Percentiles rank a stretch among this genome's conserved stretches.
These are phyloP conservation scores for Coendou prehensilis DNA, from an alignment of 2,797 vertebrate species.

Conservation along the genomic window DNA sequence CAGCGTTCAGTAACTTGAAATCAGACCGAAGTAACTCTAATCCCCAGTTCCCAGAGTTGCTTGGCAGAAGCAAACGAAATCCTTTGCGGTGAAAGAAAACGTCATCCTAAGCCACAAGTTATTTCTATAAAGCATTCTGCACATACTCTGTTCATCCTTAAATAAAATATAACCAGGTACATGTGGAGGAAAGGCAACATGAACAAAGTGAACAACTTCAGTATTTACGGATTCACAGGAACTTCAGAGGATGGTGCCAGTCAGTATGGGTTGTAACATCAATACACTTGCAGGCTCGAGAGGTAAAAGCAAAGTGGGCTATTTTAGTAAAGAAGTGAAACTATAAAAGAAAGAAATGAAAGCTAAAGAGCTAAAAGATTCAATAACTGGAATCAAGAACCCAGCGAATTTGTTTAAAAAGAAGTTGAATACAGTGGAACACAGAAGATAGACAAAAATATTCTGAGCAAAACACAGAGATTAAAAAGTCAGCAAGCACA, in stretches of 20 bases:
- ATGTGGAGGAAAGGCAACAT: not conserved
- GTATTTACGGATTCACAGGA: not conserved
- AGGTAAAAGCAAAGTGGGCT: not conserved
- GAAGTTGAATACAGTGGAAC: not conserved
- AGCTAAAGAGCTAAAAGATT: not conserved
- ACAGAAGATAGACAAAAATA: not conserved
- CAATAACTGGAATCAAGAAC: not conserved
- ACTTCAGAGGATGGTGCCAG: not conserved
- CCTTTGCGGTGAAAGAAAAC: constrained; percentile 2
- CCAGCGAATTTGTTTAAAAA: not conserved
- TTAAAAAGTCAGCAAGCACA: not conserved
- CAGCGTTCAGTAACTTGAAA: not conserved
- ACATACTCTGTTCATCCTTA: not conserved
- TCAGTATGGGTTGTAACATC: not conserved
- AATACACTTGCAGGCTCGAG: not conserved
- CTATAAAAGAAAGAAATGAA: not conserved
- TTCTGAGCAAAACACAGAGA: not conserved
- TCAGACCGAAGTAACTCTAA: not conserved
- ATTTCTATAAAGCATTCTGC: constrained; percentile 33
- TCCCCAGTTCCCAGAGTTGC: not conserved
- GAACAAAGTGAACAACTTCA: not conserved
- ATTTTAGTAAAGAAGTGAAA: constrained; percentile 13
- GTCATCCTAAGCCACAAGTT: constrained; percentile 10
- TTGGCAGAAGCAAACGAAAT: constrained; percentile 52
- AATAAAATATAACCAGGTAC: not conserved